These are phyloP conservation scores for Psammodynastes pulverulentus DNA, from an alignment of 2,113 vertebrate species.

Conservation along the genomic window DNA sequence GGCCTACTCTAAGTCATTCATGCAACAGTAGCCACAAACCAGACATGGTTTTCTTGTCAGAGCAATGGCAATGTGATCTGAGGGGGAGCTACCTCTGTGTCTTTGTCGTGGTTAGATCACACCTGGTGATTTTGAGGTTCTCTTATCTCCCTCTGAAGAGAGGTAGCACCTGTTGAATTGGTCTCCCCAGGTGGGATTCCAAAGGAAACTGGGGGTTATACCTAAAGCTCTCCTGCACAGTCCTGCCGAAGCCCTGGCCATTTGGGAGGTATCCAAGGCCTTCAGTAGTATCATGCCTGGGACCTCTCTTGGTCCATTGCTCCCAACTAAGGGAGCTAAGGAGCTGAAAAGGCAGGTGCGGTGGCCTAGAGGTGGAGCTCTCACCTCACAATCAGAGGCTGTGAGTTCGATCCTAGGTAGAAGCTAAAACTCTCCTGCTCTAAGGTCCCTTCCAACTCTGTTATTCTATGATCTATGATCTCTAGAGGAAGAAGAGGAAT, in stretches of 20 bases:
- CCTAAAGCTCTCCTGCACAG: background rate
- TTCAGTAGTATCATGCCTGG: background rate
- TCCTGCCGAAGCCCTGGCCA: background rate
- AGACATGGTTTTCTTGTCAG: background rate
- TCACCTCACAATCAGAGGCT: no score
- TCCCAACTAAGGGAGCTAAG: background rate
- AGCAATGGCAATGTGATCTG: background rate
- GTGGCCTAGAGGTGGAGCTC: no score
- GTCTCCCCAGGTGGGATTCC: background rate
- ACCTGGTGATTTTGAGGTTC: background rate
- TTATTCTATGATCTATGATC: no score
- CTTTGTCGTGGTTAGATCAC: background rate
- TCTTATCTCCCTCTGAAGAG: background rate
- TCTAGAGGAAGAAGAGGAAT: background rate
- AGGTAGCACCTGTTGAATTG: background rate
- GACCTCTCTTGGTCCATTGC: background rate
- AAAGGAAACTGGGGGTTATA: background rate
- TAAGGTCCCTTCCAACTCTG: no score
- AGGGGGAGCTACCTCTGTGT: background rate
- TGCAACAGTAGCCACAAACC: background rate
- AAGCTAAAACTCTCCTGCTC: no score
- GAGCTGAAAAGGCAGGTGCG: no score
- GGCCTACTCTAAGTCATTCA: background rate
- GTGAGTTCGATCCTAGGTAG: no score
- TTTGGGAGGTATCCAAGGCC: background rate